A percentile compares a stretch with the other conserved stretches of the same genome.
Evolutionary conservation across 2,113 vertebrate species (phyloP).

Genomic region (Oncorhynchus clarkii): DNA sequence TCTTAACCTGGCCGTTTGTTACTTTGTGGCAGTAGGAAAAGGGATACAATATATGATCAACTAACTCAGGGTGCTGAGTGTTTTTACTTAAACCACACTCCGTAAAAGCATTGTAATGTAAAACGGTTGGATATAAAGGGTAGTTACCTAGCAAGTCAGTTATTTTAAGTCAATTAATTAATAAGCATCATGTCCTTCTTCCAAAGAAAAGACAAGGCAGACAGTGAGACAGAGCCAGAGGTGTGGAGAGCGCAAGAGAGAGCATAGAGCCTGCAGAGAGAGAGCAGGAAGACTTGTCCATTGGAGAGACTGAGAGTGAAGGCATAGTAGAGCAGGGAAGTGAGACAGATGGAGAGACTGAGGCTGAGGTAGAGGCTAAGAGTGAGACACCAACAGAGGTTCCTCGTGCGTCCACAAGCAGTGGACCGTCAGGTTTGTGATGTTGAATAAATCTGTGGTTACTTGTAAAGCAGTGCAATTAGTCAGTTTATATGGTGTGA

Average conservation of each 20-base stretch:
- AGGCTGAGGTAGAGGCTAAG: too few species aligned
- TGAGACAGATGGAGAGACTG: not conserved
- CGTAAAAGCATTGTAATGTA: not conserved
- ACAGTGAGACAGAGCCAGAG: conserved; percentile 8
- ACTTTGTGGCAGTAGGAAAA: not conserved
- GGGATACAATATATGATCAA: not conserved
- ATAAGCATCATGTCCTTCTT: not conserved
- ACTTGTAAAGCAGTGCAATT: too few species aligned
- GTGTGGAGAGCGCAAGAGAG: not conserved
- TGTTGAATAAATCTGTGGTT: too few species aligned
- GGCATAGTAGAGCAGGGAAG: not conserved
- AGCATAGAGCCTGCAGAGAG: not conserved
- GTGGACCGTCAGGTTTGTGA: too few species aligned
- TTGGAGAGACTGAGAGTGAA: not conserved
- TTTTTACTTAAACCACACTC: not conserved
- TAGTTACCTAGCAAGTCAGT: not conserved
- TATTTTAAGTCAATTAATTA: not conserved
- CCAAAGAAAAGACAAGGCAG: not conserved
- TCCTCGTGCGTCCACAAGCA: too few species aligned
- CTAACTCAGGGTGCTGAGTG: not conserved
- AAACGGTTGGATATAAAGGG: not conserved
- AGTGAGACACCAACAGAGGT: not conserved
- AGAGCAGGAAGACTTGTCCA: not conserved
- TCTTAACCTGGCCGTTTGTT: not conserved
- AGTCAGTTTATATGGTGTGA: too few species aligned